phyloP scores from a whole-genome alignment of 1,140 invertebrate species.

The Drosophila oshimai region DNA sequence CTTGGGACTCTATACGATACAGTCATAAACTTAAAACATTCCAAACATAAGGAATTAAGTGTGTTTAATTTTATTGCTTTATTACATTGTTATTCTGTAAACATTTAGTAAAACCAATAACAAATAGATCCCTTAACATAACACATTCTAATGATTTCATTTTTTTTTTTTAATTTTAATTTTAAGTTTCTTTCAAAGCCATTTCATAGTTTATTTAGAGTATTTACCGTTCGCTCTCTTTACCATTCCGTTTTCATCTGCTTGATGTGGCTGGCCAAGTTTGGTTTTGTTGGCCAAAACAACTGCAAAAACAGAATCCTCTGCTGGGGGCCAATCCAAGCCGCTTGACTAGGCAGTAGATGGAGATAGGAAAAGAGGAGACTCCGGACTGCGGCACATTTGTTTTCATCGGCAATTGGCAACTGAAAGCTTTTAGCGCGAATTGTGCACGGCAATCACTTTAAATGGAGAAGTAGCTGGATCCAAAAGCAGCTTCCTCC shows the following conservation, averaged over 20 bases:
- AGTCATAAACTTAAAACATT: too few relatives aligned
- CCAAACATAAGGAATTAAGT: too few relatives aligned
- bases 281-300: conserved; percentile 10
- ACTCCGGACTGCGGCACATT: conserved; percentile 59
- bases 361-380: background rate
- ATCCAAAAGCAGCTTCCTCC: conserved; percentile 11
- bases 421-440: conserved; percentile 75
- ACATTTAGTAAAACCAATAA: too few relatives aligned
- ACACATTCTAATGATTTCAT: too few relatives aligned
- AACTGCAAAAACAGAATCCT: conserved; percentile 44
- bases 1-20: background rate
- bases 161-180: background rate
- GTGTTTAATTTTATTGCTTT: too few relatives aligned
- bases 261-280: conserved; percentile 8
- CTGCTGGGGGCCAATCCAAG: conserved; percentile 20
- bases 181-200: too few relatives aligned
- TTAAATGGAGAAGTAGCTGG: conserved; percentile 39
- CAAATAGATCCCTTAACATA: too few relatives aligned
- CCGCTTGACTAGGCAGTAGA: conserved; percentile 19
- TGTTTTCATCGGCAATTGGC: conserved; percentile 75
- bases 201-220: conserved; percentile 2
- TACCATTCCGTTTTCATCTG: background rate
- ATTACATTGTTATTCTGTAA: too few relatives aligned
- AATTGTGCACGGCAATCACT: conserved; percentile 71
- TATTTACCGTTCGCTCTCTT: background rate